Base-by-base conservation (phyloP, 2,888 invertebrate species). In the Leistus spinibarbis region DNA sequence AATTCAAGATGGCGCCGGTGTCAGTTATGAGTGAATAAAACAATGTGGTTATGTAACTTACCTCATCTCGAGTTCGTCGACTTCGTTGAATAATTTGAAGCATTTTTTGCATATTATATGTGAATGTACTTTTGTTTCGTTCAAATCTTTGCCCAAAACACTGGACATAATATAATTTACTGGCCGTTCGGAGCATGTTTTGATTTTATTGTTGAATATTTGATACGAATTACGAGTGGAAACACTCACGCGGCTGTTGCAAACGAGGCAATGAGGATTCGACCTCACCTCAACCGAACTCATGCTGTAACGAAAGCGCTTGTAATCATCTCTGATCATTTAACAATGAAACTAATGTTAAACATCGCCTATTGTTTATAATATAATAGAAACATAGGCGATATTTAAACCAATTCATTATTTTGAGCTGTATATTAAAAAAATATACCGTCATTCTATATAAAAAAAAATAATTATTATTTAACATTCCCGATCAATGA, bases 41-140 rank as follows among this genome's bases (percentile, higher is more conserved):
- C 23, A 20, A 53, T 1, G 13, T 16, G 40, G 22, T 53, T 17
- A n/a, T n/a, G 5, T 16, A 63, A 64, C 81, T 81, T 77, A 88
- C 86, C 85, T 85, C 20, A 83, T 85, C 81, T 90, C 87, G 57
- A 91, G 82, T 70, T 88, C 88, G 77, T 91, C 91, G 78, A 90
- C 89, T 84, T 93, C 92, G 19, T 88, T 85, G 66, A 91, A 88
- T 5, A 88, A 81, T 81, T 90, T 89, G 78, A 87, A 89, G 82
- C 93, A 94, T 79, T 91, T 92, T 81, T 90, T 91, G 82, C 93
- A 94, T 1, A 93, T 81, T 17, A 90, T 83, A 65, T 85, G 85
- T 0, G 89, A 88, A 76, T 91, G 90, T 0, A 87, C 87, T 54
- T 82, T 84, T 1, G 88, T 86, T 78, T 89, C 87, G 5, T 83